Evolutionary conservation across 2,888 invertebrate genomes (phyloP).

Genomic region (Leptopilina drosophilae): DNA sequence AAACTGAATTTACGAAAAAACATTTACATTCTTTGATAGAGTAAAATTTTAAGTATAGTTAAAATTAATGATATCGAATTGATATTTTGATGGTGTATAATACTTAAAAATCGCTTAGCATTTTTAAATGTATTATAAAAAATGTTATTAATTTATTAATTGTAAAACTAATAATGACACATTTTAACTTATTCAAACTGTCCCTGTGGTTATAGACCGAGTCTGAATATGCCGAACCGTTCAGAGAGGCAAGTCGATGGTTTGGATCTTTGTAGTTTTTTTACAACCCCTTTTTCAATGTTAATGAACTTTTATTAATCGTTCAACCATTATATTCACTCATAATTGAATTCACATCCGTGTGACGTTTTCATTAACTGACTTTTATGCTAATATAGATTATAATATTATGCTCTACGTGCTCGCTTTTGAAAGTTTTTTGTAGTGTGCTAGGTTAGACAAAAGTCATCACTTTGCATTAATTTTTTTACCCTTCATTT

Average conservation of each 20-base stretch:
- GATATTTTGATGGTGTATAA: background rate
- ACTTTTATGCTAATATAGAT: conserved; percentile 69
- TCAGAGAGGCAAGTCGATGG: conserved; percentile 78
- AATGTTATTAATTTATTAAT: background rate
- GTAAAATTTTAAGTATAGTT: too few relatives aligned
- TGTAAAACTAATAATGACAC: conserved; percentile 46
- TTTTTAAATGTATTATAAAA: conserved; percentile 1
- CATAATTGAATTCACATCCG: conserved; percentile 70
- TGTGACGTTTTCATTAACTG: conserved; percentile 71
- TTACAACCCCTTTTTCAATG: conserved; percentile 60
- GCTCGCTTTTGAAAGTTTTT: conserved; percentile 70
- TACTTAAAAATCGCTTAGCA: conserved; percentile 15
- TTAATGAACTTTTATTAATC: conserved; percentile 48
- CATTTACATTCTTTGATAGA: too few relatives aligned
- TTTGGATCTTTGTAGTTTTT: conserved; percentile 76
- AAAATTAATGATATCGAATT: background rate
- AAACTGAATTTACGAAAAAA: too few relatives aligned
- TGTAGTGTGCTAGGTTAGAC: conserved; percentile 70
- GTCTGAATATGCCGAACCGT: conserved; percentile 78
- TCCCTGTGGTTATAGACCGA: conserved; percentile 77
- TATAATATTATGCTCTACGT: conserved; percentile 64
- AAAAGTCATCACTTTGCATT: conserved; percentile 56
- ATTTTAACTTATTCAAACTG: conserved; percentile 71
- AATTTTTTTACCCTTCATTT: too few relatives aligned
- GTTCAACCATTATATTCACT: conserved; percentile 49